A percentile compares a stretch with the other conserved stretches of the same genome.
Conservation (phyloP, 2,888 invertebrate genomes). For the Trisateles emortualis region DNA sequence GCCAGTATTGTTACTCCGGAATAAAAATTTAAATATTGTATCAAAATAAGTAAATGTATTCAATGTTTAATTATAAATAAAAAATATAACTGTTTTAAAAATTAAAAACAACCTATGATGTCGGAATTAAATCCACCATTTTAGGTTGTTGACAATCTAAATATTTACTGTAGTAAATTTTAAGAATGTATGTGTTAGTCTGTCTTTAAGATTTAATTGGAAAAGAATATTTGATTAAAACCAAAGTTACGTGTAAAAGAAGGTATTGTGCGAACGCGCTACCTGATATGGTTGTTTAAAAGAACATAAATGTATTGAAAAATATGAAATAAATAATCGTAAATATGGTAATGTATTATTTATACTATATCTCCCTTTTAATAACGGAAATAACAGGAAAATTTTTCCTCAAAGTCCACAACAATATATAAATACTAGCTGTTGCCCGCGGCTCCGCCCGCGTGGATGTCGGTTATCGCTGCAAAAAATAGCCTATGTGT, state of each 20-base stretch:
- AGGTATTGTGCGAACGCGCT: constrained; percentile 42
- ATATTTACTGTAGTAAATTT: constrained; percentile 68
- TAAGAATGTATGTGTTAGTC: constrained; percentile 66
- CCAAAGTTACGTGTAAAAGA: constrained; percentile 49
- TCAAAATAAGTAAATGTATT: constrained; percentile 70
- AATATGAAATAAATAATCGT: constrained; percentile 78
- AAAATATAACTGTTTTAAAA: constrained; percentile 70
- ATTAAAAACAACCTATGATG: no score
- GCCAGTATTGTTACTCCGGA: constrained; percentile 71
- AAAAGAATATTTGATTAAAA: constrained; percentile 20
- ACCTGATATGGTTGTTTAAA: constrained; percentile 66
- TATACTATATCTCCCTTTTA: no score
- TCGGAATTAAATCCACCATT: no score
- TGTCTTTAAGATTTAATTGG: constrained; percentile 54
- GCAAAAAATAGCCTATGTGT: no score
- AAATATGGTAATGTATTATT: constrained; percentile 41
- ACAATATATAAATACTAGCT: no score
- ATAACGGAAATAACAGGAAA: no score
- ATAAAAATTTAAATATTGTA: constrained; percentile 58
- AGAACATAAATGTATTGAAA: constrained; percentile 69
- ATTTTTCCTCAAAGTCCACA: no score
- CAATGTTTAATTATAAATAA: constrained; percentile 68
- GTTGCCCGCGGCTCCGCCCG: no score
- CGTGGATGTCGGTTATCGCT: no score
- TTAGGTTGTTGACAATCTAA: no score